Conservation (phyloP, 2,797 vertebrate species). For the Scolopax rusticola region DNA sequence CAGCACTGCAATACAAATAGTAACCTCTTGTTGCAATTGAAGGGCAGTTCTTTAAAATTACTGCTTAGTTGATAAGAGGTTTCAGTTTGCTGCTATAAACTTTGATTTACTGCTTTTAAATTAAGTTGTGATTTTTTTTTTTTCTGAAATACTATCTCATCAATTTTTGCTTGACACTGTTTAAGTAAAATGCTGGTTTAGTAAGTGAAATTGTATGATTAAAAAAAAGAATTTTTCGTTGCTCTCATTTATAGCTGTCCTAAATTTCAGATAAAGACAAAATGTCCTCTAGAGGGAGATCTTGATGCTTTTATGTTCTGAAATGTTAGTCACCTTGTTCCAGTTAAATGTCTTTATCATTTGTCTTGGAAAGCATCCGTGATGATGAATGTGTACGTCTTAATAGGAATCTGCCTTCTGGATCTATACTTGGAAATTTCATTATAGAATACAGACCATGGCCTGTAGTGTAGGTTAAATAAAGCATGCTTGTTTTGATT, state of each 20-base stretch:
- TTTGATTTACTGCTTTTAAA: background rate
- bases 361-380: background rate
- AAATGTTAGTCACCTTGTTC: background rate
- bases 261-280: background rate
- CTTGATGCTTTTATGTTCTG: constrained; percentile 17
- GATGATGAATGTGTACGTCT: background rate
- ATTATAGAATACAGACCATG: background rate
- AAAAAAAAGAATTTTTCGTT: background rate
- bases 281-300: constrained; percentile 66
- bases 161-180: background rate
- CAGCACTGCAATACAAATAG: background rate
- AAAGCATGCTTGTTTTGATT: background rate
- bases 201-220: background rate
- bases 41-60: background rate
- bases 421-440: background rate
- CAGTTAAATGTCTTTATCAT: background rate
- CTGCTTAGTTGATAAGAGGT: background rate
- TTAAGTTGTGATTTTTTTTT: background rate
- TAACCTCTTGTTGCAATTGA: background rate
- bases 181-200: background rate
- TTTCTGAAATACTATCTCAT: background rate
- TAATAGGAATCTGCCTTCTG: background rate
- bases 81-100: background rate
- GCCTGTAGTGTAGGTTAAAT: background rate
- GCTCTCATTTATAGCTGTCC: background rate